phyloP scores from a whole-genome alignment of 2,113 vertebrate species.

The Bubo bubo region DNA sequence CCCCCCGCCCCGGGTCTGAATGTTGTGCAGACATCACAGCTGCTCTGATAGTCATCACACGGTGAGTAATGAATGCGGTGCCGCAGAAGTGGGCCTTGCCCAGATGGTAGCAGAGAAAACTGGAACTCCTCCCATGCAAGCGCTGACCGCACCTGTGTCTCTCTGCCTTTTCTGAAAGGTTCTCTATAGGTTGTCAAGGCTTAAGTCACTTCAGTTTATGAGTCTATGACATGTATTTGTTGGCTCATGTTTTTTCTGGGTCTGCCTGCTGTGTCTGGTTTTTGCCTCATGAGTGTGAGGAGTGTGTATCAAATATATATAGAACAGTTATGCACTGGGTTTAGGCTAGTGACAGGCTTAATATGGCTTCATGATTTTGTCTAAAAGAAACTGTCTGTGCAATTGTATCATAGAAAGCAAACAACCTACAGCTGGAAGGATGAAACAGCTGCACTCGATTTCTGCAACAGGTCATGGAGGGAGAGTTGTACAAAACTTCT shows the following conservation, averaged over 20 bases:
- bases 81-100: not conserved
- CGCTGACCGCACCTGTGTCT: fast-evolving
- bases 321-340: not conserved
- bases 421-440: not conserved
- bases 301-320: not conserved
- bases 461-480: not conserved
- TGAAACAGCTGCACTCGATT: not conserved
- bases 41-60: not conserved
- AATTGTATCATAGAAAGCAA: not conserved
- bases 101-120: conserved; percentile 10
- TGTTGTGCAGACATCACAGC: not conserved
- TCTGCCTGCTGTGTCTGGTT: not conserved
- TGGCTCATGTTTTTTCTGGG: not conserved
- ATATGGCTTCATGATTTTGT: not conserved
- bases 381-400: not conserved
- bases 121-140: not conserved
- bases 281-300: not conserved
- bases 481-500: not conserved
- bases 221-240: not conserved
- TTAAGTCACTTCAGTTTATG: not conserved
- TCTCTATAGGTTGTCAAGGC: not conserved
- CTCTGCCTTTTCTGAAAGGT: not conserved
- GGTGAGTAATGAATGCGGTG: not conserved
- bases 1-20: not conserved
- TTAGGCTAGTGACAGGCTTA: not conserved